phyloP scores from a whole-genome alignment of 2,888 invertebrate genomes.

The Lysandra bellargus region DNA sequence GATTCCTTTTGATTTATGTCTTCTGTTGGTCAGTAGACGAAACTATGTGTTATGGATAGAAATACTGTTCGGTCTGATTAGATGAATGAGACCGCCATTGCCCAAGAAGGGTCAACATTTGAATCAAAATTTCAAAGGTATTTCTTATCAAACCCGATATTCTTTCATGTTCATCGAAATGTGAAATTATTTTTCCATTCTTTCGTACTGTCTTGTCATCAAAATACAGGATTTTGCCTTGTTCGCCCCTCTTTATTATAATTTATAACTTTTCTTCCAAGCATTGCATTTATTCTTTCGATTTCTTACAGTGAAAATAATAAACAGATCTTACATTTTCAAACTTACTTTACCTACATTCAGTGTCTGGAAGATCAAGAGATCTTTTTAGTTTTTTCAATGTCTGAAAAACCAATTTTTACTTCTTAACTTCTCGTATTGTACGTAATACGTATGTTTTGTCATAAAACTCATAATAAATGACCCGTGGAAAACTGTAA shows the following conservation, averaged over 20 bases:
- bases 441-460: not conserved
- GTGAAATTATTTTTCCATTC: constrained; percentile 7
- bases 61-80: not conserved
- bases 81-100: not conserved
- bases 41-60: not conserved
- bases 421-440: not conserved
- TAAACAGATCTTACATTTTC: no score
- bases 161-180: not conserved
- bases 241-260: not conserved
- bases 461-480: constrained; percentile 9
- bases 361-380: not conserved
- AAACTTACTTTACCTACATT: no score
- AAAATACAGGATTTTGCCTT: not conserved
- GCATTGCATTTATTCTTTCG: not conserved
- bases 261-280: not conserved
- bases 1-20: constrained; percentile 18
- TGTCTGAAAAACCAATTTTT: not conserved
- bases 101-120: constrained; percentile 5
- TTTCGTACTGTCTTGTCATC: not conserved
- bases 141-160: not conserved
- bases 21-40: not conserved
- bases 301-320: not conserved
- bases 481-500: not conserved
- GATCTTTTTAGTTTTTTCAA: not conserved
- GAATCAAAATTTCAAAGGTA: not conserved